Evolutionary conservation across 2,113 vertebrate species (phyloP).

Genomic region (Athene cunicularia): DNA sequence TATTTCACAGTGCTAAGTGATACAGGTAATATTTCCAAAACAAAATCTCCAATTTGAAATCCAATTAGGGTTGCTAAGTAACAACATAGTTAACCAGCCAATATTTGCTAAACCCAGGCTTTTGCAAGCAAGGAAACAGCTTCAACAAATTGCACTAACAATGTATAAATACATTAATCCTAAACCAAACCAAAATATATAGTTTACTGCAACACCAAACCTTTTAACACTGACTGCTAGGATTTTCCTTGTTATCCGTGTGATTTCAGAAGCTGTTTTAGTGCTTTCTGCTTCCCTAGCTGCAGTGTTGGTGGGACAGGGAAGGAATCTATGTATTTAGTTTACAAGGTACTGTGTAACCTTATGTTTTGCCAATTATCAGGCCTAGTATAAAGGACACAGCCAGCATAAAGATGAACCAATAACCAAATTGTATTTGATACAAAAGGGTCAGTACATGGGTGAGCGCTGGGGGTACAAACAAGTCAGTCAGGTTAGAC

Average conservation of each 20-base stretch:
- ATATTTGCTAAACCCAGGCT: constrained; percentile 58
- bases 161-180: constrained; percentile 39
- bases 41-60: constrained; percentile 61
- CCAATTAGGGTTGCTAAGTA: constrained; percentile 71
- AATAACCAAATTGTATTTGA: too few relatives aligned
- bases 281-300: not conserved
- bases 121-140: constrained; percentile 35
- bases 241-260: not conserved
- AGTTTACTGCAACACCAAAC: not conserved
- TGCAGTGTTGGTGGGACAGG: accelerated
- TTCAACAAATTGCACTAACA: constrained; percentile 23
- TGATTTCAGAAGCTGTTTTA: not conserved
- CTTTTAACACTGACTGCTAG: not conserved
- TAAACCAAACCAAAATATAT: not conserved
- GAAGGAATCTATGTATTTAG: not conserved
- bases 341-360: too few relatives aligned
- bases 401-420: too few relatives aligned
- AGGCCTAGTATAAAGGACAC: too few relatives aligned
- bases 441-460: too few relatives aligned
- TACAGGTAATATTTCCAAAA: constrained; percentile 67
- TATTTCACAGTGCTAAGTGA: constrained; percentile 31
- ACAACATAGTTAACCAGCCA: constrained; percentile 62
- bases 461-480: too few relatives aligned
- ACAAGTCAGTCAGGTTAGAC: too few relatives aligned
- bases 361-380: not conserved